These are phyloP conservation scores for Papilio glaucus DNA, from an alignment of 1,140 invertebrate genomes.

Conservation along the genomic window DNA sequence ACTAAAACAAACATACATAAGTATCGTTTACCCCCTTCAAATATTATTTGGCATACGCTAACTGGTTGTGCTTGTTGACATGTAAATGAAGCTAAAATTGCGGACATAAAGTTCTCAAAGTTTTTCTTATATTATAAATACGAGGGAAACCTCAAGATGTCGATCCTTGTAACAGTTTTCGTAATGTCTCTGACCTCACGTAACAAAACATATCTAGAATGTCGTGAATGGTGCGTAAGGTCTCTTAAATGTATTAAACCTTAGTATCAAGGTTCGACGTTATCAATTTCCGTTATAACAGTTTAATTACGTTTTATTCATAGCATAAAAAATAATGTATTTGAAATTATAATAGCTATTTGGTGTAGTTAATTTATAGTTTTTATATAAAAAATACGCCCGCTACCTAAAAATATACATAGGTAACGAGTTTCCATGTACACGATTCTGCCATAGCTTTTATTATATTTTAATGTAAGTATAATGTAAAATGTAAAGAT, in stretches of 20 bases:
- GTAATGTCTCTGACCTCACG: slow-evolving; percentile 14
- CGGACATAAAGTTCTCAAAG: background rate
- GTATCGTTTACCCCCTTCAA: too few relatives aligned
- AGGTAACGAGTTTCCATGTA: too few relatives aligned
- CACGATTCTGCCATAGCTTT: too few relatives aligned
- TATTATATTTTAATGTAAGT: slow-evolving; percentile 23
- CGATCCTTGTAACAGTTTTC: slow-evolving; percentile 30
- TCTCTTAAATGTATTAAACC: slow-evolving; percentile 25
- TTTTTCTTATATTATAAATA: background rate
- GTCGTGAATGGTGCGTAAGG: slow-evolving; percentile 22
- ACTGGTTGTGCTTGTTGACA: too few relatives aligned
- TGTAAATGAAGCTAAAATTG: too few relatives aligned
- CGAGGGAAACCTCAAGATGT: background rate
- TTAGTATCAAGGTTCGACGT: slow-evolving; percentile 16
- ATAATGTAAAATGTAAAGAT: slow-evolving; percentile 45
- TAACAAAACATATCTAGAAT: slow-evolving; percentile 11
- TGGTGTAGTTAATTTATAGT: background rate
- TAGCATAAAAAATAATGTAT: background rate
- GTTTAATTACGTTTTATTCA: slow-evolving; percentile 21
- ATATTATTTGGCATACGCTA: too few relatives aligned
- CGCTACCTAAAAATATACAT: too few relatives aligned
- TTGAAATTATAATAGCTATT: background rate
- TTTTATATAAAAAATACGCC: too few relatives aligned
- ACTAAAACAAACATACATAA: too few relatives aligned
- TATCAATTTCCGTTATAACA: slow-evolving; percentile 26